Conservation (phyloP, 2,113 vertebrate genomes). For the Pycnonotus jocosus region DNA sequence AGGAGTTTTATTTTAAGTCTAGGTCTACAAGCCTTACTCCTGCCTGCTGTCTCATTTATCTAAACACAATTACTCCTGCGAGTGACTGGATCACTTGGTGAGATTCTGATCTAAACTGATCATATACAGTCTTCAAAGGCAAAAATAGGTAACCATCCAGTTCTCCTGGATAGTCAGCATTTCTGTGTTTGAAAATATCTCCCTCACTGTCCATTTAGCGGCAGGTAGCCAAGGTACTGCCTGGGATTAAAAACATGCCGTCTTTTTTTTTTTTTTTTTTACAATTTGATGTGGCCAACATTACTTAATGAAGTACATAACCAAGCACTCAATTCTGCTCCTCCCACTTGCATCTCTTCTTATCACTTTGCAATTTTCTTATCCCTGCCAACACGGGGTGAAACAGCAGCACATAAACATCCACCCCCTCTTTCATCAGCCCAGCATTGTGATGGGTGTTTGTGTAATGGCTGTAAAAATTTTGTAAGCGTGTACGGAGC, state of each 20-base stretch:
- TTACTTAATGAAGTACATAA: constrained; percentile 11
- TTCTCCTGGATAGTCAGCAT: neutral
- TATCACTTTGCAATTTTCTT: constrained; percentile 7
- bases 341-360: neutral
- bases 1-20: neutral
- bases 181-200: neutral
- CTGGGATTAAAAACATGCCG: neutral
- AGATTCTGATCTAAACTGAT: neutral
- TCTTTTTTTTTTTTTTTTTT: no score
- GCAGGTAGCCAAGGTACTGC: neutral
- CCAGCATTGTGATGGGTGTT: neutral
- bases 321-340: neutral
- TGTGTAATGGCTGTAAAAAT: neutral
- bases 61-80: neutral
- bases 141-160: neutral
- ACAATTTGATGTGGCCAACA: constrained; percentile 28
- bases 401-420: constrained; percentile 16
- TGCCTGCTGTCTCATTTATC: neutral
- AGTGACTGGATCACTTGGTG: neutral
- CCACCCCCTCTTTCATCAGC: constrained; percentile 5
- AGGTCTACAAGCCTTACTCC: neutral
- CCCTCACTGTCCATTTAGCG: neutral
- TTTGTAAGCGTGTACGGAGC: neutral
- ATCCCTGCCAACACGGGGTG: neutral
- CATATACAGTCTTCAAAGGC: neutral